Conservation (phyloP, 2,797 vertebrate genomes). For the Rhincodon typus region DNA sequence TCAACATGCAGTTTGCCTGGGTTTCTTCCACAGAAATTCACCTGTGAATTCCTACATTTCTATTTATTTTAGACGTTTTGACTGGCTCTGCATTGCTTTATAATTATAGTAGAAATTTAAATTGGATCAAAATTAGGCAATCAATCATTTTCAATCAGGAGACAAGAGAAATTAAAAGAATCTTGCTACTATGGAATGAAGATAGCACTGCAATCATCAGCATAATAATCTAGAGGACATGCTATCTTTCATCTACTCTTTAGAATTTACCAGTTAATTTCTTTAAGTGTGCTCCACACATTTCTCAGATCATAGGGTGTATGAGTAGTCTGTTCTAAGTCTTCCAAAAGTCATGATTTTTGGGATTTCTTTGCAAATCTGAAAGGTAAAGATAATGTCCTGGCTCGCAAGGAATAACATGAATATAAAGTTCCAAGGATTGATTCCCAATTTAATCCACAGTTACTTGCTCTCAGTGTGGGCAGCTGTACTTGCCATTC, state of each 20-base stretch:
- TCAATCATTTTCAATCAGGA: neutral
- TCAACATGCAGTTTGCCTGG: neutral
- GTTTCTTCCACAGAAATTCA: neutral
- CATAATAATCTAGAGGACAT: neutral
- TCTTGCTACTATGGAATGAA: neutral
- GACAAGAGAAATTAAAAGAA: neutral
- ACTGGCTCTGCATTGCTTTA: neutral
- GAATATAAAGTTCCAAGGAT: neutral
- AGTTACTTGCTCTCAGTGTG: neutral
- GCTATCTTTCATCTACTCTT: neutral
- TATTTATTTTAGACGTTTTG: neutral
- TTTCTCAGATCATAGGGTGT: neutral
- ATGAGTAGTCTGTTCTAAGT: neutral
- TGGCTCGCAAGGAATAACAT: neutral
- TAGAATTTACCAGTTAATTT: neutral
- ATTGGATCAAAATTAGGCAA: neutral
- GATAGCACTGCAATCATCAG: neutral
- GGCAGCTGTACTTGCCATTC: neutral
- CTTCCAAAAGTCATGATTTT: neutral
- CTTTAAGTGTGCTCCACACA: neutral
- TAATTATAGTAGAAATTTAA: neutral
- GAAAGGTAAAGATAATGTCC: neutral
- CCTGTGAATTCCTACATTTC: neutral
- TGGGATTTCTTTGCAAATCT: neutral
- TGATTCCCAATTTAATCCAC: neutral